A percentile compares a stretch with the other conserved stretches of the same genome.
phyloP scores from a whole-genome alignment of 1,140 invertebrate genomes.

The Hylaeus volcanicus region DNA sequence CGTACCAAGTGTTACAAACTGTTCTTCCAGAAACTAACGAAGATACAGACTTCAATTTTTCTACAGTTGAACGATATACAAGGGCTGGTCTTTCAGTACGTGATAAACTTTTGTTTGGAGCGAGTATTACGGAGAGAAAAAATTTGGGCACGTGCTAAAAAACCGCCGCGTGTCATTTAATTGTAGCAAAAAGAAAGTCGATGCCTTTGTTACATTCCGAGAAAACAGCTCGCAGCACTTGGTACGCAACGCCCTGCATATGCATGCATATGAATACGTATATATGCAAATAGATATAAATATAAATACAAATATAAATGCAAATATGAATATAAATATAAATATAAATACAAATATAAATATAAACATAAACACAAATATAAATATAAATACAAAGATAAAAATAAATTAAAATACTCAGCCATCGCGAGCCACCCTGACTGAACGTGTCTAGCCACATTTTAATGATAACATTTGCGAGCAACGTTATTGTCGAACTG shows the following conservation, averaged over 20 bases:
- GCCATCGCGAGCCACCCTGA: constrained; percentile 69
- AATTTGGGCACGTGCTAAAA: too few species aligned
- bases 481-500: constrained; percentile 45
- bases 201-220: too few species aligned
- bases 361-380: constrained; percentile 21
- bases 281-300: not conserved
- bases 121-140: too few species aligned
- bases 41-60: too few species aligned
- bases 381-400: constrained; percentile 46
- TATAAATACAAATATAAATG: constrained; percentile 28
- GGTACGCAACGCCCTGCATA: constrained; percentile 9
- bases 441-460: constrained; percentile 68
- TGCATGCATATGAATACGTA: constrained; percentile 6
- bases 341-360: constrained; percentile 34
- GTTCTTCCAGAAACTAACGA: too few species aligned
- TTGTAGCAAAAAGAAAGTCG: too few species aligned
- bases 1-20: too few species aligned
- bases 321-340: constrained; percentile 12
- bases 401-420: constrained; percentile 67
- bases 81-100: too few species aligned
- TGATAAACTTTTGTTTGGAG: too few species aligned
- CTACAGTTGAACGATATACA: too few species aligned
- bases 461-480: constrained; percentile 65
- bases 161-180: too few species aligned
- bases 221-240: too few species aligned